Base-by-base conservation (phyloP, 2,113 vertebrate genomes). In the Tringa solitaria region DNA sequence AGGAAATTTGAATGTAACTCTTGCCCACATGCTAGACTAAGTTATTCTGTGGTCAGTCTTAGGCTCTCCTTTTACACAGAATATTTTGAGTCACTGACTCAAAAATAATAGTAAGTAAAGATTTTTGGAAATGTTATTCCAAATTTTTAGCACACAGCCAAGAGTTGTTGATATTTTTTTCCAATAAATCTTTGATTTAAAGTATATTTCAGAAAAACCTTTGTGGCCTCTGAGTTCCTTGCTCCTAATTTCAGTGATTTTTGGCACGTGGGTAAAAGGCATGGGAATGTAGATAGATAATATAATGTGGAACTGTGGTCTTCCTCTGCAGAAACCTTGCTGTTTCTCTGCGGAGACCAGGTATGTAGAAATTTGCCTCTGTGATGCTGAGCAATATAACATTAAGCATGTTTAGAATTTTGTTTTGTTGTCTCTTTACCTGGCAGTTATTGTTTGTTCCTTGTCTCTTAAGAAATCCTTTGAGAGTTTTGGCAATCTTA, bases 231-330 rank as follows among this genome's bases (percentile, higher is more conserved):
- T 35, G 28, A 68, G 28, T 76, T 80, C 57, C 18, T 88, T 54
- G 6, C 19, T 81, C 6, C 5, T 63, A 1, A 4, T 72, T 85
- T 56, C 27, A 26, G 30, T 64, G 56, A 46, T 68, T 79, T 92
- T 87, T 79, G 39, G 28, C 37, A 23, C 7, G 2, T 2, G 2
- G 8, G 9, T 59, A 13, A 54, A 67, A 63, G 32, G 10, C 19
- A 1, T 4, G 8, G 45, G 19, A 33, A 27, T 0, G 4, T 19
- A 45, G 16, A n/a, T n/a, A n/a, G n/a, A n/a, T n/a, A n/a, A n/a
- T n/a, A n/a, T n/a, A n/a, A n/a, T n/a, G n/a, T n/a, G n/a, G n/a
- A 77, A 20, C 22, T 43, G 5, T 53, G 12, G 7, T 79, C 5
- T 1, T 63, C 10, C n/a, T 73, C 19, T 2, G 3, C 43, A 81